These are phyloP conservation scores for Pycnomerus fuliginosus DNA, from an alignment of 2,888 invertebrate genomes.

Conservation along the genomic window DNA sequence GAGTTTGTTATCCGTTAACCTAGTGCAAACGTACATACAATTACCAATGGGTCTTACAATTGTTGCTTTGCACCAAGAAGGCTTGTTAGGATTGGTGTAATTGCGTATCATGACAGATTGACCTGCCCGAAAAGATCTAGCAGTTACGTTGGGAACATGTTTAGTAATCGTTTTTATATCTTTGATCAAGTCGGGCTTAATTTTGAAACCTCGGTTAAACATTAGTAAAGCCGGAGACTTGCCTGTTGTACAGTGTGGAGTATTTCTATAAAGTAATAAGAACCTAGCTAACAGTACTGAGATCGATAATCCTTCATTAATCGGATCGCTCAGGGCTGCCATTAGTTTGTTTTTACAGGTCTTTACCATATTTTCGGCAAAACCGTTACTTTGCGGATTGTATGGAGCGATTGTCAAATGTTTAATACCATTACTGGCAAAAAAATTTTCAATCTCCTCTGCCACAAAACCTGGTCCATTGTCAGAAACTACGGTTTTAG, in stretches of 20 bases:
- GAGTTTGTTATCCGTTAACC: no score
- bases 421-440: constrained; percentile 5
- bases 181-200: constrained; percentile 1
- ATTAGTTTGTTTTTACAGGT: constrained; percentile 6
- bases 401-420: constrained; percentile 7
- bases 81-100: no score
- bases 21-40: no score
- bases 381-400: constrained; percentile 7
- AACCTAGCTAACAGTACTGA: constrained; percentile 1
- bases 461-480: constrained; percentile 6
- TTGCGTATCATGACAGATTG: no score
- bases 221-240: constrained; percentile 2
- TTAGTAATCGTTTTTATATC: no score
- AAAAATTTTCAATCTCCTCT: constrained; percentile 6
- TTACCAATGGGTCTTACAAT: no score
- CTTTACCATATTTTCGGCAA: constrained; percentile 5
- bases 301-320: not conserved
- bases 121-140: no score
- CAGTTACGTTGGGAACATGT: no score
- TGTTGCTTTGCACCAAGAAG: no score
- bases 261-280: constrained; percentile 3
- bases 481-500: constrained; percentile 7
- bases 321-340: constrained; percentile 1
- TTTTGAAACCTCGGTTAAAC: constrained; percentile 1
- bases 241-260: constrained; percentile 6